Conservation (phyloP, 2,797 vertebrate genomes). For the Macropus fuliginosus region DNA sequence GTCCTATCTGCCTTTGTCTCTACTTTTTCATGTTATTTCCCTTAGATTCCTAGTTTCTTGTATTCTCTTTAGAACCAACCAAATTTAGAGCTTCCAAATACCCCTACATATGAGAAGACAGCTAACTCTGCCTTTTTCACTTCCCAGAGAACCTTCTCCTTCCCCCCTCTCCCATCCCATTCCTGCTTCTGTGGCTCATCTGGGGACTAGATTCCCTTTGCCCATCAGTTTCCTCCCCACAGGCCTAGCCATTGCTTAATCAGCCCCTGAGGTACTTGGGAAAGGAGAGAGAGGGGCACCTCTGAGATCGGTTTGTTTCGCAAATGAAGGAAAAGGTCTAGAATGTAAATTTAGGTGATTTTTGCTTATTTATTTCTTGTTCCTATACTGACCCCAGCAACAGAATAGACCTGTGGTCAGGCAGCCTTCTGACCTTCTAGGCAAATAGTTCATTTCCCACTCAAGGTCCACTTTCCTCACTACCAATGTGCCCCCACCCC, state of each 20-base stretch:
- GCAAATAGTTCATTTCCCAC: background rate
- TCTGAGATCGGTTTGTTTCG: conserved; percentile 18
- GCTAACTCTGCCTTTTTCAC: conserved; percentile 10
- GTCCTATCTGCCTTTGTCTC: background rate
- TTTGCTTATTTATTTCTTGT: conserved; percentile 40
- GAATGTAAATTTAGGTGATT: conserved; percentile 7
- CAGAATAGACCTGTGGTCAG: conserved; percentile 7
- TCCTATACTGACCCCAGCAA: background rate
- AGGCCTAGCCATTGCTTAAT: background rate
- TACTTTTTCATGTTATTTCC: background rate
- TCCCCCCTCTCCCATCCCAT: background rate
- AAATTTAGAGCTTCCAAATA: conserved; percentile 25
- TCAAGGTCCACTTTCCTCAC: background rate
- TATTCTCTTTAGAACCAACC: conserved; percentile 3
- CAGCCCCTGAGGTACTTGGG: background rate
- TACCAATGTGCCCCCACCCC: background rate
- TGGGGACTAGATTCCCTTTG: background rate
- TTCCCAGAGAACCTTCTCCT: background rate
- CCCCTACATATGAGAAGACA: background rate
- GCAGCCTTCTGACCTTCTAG: background rate
- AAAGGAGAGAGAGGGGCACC: background rate
- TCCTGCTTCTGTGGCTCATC: background rate
- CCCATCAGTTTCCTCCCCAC: background rate
- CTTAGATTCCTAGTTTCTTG: background rate
- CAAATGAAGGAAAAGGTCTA: background rate